Evolutionary conservation across 2,797 vertebrate species (phyloP).

Genomic region (Schizothorax lantsangensis): DNA sequence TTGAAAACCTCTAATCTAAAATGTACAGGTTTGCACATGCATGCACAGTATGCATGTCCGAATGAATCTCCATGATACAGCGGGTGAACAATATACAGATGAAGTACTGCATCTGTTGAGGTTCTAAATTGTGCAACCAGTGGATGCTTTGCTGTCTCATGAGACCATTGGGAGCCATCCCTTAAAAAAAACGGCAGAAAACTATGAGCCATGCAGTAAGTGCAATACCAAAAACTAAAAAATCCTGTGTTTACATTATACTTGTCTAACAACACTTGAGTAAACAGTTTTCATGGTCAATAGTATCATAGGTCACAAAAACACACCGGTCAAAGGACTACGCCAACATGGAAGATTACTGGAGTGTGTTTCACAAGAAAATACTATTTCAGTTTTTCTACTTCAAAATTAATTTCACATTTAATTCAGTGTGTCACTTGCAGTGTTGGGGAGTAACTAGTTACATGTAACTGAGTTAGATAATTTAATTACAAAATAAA

Average conservation of each 20-base stretch:
- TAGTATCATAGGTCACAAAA: not conserved
- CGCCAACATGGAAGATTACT: not conserved
- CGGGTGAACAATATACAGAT: not conserved
- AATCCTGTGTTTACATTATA: not conserved
- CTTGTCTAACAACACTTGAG: not conserved
- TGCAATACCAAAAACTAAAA: not conserved
- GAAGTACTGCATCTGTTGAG: not conserved
- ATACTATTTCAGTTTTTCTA: not conserved
- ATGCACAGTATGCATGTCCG: too few species aligned
- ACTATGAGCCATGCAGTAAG: not conserved
- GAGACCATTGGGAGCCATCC: not conserved
- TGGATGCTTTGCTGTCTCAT: not conserved
- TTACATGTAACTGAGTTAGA: too few species aligned
- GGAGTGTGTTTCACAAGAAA: not conserved
- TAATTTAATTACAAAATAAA: too few species aligned
- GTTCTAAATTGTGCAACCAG: not conserved
- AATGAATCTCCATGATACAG: too few species aligned
- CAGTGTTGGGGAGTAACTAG: too few species aligned
- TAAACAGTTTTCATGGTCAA: not conserved
- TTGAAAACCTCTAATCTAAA: not conserved
- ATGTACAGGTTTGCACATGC: too few species aligned
- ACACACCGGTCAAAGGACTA: not conserved
- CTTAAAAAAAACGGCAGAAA: not conserved
- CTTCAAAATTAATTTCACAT: not conserved
- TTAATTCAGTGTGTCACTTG: not conserved